Evolutionary conservation across 2,888 invertebrate genomes (phyloP).

Genomic region (Polylopha cassiicola): DNA sequence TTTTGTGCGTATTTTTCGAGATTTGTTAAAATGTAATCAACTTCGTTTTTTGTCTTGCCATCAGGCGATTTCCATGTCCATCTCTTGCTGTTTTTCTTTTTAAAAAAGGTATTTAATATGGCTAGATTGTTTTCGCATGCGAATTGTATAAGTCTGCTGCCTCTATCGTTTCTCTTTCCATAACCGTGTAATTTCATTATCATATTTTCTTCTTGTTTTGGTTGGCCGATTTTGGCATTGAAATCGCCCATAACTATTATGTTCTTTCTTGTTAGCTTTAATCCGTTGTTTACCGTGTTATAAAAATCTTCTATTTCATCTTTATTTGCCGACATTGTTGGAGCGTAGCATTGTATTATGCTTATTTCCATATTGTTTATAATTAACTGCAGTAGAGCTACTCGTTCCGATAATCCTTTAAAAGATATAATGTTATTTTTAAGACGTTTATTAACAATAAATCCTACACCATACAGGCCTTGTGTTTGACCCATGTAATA

Average conservation of each 20-base stretch:
- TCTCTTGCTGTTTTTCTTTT: background rate
- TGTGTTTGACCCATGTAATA: background rate
- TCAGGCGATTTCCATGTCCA: constrained; percentile 6
- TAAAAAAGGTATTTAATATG: constrained; percentile 1
- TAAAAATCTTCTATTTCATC: background rate
- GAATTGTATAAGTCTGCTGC: background rate
- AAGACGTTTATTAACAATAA: background rate
- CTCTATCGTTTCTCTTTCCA: constrained; percentile 1
- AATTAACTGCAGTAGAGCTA: background rate
- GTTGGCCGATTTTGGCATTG: constrained; percentile 7
- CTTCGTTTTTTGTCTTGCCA: background rate
- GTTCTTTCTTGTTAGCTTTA: background rate
- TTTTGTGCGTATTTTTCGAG: background rate
- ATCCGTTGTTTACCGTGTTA: background rate
- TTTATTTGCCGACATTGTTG: background rate
- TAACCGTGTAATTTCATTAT: constrained; percentile 1
- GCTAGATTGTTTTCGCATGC: constrained; percentile 1
- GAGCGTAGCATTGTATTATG: constrained; percentile 2
- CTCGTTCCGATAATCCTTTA: constrained; percentile 2
- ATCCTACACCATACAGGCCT: background rate
- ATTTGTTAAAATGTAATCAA: background rate
- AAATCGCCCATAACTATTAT: no score
- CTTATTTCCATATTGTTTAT: background rate
- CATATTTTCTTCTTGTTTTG: background rate
- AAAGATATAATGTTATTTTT: background rate